Conservation (phyloP, 2,113 vertebrate genomes). For the Catharus fuscescens region DNA sequence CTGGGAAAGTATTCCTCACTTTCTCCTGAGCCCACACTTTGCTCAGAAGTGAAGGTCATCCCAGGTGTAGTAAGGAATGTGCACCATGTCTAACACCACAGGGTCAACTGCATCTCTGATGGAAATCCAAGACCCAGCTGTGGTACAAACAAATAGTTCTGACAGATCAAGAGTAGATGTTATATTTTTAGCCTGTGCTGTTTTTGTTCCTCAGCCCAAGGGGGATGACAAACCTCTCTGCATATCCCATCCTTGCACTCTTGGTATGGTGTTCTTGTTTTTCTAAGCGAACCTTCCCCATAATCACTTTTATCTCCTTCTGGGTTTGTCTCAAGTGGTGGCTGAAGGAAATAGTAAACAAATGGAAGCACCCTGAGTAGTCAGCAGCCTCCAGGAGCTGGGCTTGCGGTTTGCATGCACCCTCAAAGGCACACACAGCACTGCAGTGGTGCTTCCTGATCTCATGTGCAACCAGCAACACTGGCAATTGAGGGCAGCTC, state of each 20-base stretch:
- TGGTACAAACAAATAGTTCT: neutral
- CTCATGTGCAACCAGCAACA: fast-evolving
- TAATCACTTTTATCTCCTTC: neutral
- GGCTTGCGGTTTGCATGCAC: neutral
- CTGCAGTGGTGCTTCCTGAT: neutral
- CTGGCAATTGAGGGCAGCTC: neutral
- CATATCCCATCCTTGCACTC: neutral
- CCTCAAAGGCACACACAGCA: neutral
- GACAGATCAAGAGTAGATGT: neutral
- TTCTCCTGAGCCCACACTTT: neutral
- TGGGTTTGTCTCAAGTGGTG: neutral
- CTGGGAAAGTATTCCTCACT: neutral
- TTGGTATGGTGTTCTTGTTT: neutral
- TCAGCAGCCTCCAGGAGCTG: neutral
- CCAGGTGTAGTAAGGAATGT: neutral
- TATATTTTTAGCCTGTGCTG: neutral
- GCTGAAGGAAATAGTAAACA: neutral
- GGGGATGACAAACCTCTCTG: neutral
- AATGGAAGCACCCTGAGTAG: neutral
- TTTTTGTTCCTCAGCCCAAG: neutral
- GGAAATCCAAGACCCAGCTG: neutral
- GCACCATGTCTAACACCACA: neutral
- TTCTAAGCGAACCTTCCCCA: neutral
- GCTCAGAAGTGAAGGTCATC: neutral
- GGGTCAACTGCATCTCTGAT: neutral